phyloP scores from a whole-genome alignment of 1,140 invertebrate genomes.

The Planococcus citri region DNA sequence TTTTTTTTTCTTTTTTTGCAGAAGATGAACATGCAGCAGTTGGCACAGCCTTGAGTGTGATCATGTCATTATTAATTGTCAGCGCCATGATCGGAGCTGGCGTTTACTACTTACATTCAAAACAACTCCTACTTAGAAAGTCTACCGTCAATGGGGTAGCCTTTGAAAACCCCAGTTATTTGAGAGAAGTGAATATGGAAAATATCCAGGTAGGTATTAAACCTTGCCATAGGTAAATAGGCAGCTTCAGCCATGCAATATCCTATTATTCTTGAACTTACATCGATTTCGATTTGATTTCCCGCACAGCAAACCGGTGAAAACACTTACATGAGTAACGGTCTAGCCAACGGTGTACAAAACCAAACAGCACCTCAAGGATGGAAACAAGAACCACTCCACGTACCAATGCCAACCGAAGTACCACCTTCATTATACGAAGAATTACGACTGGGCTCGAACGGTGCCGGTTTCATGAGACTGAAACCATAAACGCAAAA shows the following conservation, averaged over 20 bases:
- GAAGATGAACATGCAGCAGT: slow-evolving; percentile 34
- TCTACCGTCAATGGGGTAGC: slow-evolving; percentile 51
- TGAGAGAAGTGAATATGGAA: slow-evolving; percentile 58
- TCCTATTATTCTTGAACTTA: no score
- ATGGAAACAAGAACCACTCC: slow-evolving; percentile 44
- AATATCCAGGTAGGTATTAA: slow-evolving; percentile 47
- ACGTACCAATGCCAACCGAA: slow-evolving; percentile 42
- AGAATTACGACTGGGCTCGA: slow-evolving; percentile 62
- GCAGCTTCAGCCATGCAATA: no score
- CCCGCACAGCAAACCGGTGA: not conserved
- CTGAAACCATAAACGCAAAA: slow-evolving; percentile 39
- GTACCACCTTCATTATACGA: slow-evolving; percentile 61
- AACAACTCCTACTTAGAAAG: slow-evolving; percentile 42
- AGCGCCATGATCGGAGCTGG: slow-evolving; percentile 45
- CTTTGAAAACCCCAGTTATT: slow-evolving; percentile 74
- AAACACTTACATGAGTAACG: not conserved
- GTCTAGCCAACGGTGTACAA: slow-evolving; percentile 12
- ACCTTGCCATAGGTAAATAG: not conserved
- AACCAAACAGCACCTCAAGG: slow-evolving; percentile 26
- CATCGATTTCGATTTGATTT: no score
- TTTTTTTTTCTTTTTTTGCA: not conserved
- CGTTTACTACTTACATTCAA: slow-evolving; percentile 51
- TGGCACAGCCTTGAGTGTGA: slow-evolving; percentile 49
- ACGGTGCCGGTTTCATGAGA: slow-evolving; percentile 63
- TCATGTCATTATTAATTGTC: slow-evolving; percentile 50